Evolutionary conservation across 2,888 invertebrate species (phyloP).

Genomic region (Auanema freiburgensis): DNA sequence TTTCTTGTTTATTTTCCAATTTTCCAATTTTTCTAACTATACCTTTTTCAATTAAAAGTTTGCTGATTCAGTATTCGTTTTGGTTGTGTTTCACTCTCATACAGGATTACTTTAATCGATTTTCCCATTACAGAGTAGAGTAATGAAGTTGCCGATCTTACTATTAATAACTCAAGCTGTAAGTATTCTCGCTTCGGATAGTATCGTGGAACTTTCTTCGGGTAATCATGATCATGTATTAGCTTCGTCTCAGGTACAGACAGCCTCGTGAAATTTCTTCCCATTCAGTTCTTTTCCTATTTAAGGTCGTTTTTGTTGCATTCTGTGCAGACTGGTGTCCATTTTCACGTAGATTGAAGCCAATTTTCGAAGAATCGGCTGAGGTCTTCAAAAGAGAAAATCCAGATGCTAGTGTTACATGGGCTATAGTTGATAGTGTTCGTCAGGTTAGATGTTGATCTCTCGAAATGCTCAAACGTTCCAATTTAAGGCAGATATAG

Average conservation of each 20-base stretch:
- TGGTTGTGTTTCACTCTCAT: no score
- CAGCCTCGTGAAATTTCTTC: constrained; percentile 1
- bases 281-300: not conserved
- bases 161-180: no score
- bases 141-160: no score
- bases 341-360: constrained; percentile 93
- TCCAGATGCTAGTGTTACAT: constrained; percentile 47
- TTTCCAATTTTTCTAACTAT: no score
- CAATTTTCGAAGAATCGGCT: constrained; percentile 93
- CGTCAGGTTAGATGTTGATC: constrained; percentile 35
- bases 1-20: no score
- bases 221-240: constrained; percentile 55
- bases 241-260: constrained; percentile 51
- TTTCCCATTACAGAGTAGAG: no score
- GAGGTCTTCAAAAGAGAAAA: constrained; percentile 67
- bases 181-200: no score
- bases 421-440: constrained; percentile 61
- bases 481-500: constrained; percentile 70
- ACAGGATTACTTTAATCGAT: no score
- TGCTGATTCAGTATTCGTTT: no score
- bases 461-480: not conserved
- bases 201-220: constrained; percentile 42
- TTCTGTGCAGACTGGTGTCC: constrained; percentile 99
- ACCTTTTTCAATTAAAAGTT: no score
- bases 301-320: constrained; percentile 88